Percentiles rank a stretch among this genome's conserved stretches.
These are phyloP conservation scores for Calcarius lapponicus DNA, from an alignment of 2,797 vertebrate species.

Conservation along the genomic window DNA sequence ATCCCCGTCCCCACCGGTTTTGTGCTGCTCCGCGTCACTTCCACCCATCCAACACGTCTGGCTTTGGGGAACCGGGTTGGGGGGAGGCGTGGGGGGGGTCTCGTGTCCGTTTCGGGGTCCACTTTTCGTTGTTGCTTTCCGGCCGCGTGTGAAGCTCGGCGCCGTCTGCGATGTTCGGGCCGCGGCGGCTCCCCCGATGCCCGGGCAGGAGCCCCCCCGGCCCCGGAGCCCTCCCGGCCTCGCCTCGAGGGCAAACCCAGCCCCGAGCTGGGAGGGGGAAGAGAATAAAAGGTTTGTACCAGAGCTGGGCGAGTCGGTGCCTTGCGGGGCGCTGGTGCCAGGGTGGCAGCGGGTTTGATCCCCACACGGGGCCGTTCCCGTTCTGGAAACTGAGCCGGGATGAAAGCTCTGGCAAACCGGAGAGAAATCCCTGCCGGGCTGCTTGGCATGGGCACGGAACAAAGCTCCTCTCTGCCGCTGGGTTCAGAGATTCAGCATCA, in stretches of 20 bases:
- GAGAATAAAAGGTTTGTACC: slow-evolving; percentile 63
- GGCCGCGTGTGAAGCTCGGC: not conserved
- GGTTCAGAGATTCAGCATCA: accelerated
- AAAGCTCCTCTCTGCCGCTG: not conserved
- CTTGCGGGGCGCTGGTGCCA: accelerated
- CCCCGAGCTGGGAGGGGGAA: not conserved
- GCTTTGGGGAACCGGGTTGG: not conserved
- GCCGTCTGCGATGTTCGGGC: not conserved
- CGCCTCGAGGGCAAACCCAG: not conserved
- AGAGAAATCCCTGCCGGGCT: not conserved
- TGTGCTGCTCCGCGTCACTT: slow-evolving; percentile 17
- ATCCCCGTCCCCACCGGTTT: not conserved
- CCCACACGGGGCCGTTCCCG: not conserved
- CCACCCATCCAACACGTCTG: not conserved
- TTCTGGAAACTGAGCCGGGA: not conserved
- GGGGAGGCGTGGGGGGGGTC: not conserved
- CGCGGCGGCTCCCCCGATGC: not conserved
- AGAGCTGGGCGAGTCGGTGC: accelerated
- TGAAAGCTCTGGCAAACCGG: accelerated
- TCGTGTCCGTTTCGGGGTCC: not conserved
- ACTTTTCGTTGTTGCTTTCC: not conserved
- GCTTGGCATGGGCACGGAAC: accelerated
- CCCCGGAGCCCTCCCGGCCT: not conserved
- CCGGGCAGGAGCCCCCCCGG: accelerated
- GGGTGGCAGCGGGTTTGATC: not conserved